Evolutionary conservation across 2,888 invertebrate species (phyloP).

Genomic region (Tachina fera): DNA sequence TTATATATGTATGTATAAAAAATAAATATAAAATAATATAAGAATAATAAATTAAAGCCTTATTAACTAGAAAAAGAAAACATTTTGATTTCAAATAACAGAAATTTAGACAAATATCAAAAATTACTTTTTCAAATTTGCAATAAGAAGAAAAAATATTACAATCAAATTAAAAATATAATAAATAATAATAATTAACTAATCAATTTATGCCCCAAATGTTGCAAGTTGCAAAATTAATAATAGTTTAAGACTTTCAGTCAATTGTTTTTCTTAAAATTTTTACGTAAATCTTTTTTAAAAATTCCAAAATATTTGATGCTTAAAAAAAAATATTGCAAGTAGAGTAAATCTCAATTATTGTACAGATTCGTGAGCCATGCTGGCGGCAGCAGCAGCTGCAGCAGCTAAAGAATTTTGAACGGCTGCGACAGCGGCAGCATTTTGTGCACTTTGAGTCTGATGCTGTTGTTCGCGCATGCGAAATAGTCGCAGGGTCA

Average conservation of each 20-base stretch:
- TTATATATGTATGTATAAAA: background rate
- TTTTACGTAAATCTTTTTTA: constrained; percentile 17
- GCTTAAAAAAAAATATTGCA: constrained; percentile 2
- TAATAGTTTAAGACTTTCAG: constrained; percentile 48
- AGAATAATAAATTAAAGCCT: constrained; percentile 50
- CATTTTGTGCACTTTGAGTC: constrained; percentile 73
- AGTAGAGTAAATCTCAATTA: constrained; percentile 62
- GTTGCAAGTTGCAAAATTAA: constrained; percentile 38
- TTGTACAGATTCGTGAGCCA: constrained; percentile 78
- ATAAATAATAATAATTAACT: constrained; percentile 71
- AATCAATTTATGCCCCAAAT: constrained; percentile 79
- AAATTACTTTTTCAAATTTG: constrained; percentile 13
- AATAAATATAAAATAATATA: constrained; percentile 52
- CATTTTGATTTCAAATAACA: background rate
- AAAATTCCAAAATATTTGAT: constrained; percentile 9
- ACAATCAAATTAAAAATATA: constrained; percentile 30
- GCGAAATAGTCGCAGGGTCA: constrained; percentile 87
- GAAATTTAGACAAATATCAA: constrained; percentile 42
- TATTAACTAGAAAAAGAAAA: constrained; percentile 50
- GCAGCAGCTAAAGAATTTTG: constrained; percentile 72
- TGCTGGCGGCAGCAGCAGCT: constrained; percentile 72
- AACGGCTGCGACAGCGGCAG: constrained; percentile 73
- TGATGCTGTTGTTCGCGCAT: constrained; percentile 82
- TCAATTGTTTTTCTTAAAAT: constrained; percentile 41
- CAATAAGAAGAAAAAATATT: constrained; percentile 21